phyloP scores from a whole-genome alignment of 2,113 vertebrate genomes.

The Cottus gobio region DNA sequence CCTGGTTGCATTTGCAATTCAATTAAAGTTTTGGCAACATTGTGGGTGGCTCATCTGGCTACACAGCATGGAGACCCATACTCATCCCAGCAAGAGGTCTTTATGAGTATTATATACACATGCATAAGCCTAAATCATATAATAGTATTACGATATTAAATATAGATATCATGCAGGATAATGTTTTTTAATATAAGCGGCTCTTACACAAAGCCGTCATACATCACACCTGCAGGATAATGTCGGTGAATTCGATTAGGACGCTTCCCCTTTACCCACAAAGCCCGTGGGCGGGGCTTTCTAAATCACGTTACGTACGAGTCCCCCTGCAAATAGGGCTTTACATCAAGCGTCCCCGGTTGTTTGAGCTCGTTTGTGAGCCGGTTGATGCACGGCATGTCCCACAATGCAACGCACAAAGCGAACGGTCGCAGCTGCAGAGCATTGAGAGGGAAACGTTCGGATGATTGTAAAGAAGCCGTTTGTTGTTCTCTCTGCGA shows the following conservation, averaged over 20 bases:
- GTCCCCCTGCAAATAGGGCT: neutral
- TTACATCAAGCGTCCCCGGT: neutral
- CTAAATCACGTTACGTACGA: neutral
- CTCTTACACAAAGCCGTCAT: neutral
- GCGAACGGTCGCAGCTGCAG: conserved; percentile 19
- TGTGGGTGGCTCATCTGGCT: neutral
- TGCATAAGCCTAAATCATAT: neutral
- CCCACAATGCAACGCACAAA: conserved; percentile 10
- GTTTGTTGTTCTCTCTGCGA: neutral
- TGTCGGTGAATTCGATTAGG: neutral
- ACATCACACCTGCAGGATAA: neutral
- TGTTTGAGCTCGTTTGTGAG: neutral
- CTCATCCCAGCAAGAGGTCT: neutral
- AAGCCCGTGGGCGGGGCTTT: neutral
- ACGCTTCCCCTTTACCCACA: neutral
- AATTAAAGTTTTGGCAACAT: neutral
- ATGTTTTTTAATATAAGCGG: neutral
- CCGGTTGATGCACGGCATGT: neutral
- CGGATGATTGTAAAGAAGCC: neutral
- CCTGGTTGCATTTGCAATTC: neutral
- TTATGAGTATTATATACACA: neutral
- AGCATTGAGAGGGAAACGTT: conserved; percentile 33
- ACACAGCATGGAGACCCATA: neutral
- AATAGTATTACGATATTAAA: neutral
- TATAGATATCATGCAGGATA: neutral